Percentiles rank a stretch among this genome's conserved stretches.
Evolutionary conservation across 2,888 invertebrate genomes (phyloP).

Genomic region (Leptopterna dolabrata): DNA sequence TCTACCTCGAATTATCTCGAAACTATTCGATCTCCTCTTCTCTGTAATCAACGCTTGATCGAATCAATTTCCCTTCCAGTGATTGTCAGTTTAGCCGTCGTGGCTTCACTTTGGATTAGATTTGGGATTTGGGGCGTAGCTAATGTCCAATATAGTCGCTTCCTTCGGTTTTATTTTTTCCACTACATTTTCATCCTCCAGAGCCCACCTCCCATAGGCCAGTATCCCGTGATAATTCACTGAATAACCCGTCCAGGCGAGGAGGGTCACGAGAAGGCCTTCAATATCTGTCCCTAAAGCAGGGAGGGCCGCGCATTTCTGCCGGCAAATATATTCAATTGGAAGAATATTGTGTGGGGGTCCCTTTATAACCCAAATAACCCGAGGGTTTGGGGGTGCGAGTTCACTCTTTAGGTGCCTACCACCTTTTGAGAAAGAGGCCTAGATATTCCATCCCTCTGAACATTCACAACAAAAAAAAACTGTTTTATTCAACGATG

Average conservation of each 20-base stretch:
- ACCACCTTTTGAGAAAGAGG: background rate
- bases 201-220: background rate
- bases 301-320: background rate
- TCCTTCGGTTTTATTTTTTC: background rate
- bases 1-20: too few relatives aligned
- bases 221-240: background rate
- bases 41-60: background rate
- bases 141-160: background rate
- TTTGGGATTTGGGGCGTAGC: background rate
- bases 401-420: background rate
- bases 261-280: background rate
- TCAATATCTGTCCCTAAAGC: background rate
- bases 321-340: background rate
- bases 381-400: background rate
- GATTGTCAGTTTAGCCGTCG: background rate
- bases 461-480: too few relatives aligned
- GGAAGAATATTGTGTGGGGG: background rate
- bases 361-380: background rate
- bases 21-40: too few relatives aligned
- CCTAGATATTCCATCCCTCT: too few relatives aligned
- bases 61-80: background rate
- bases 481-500: too few relatives aligned
- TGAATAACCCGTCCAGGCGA: background rate
- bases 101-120: background rate
- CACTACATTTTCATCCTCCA: background rate